Evolutionary conservation across 2,888 invertebrate species (phyloP).

Genomic region (Eurois occulta): DNA sequence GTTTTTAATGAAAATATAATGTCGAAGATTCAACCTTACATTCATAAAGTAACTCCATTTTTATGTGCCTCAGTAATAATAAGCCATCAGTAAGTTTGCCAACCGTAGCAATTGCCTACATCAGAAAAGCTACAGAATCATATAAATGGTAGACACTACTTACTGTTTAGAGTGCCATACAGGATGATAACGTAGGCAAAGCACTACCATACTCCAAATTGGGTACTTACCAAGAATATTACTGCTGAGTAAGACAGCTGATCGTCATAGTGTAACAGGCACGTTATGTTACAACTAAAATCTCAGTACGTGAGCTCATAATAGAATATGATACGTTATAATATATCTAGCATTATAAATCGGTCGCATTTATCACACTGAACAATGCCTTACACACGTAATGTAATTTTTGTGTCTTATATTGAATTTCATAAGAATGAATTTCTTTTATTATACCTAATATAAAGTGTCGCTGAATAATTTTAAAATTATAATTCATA

Average conservation of each 20-base stretch:
- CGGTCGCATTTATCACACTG: conserved; percentile 59
- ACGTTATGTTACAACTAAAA: conserved; percentile 55
- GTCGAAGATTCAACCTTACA: background rate
- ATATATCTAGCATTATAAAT: conserved; percentile 61
- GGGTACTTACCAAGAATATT: conserved; percentile 38
- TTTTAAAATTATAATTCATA: conserved; percentile 36
- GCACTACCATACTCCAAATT: conserved; percentile 25
- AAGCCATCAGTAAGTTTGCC: background rate
- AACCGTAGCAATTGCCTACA: background rate
- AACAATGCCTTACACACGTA: conserved; percentile 52
- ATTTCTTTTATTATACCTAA: conserved; percentile 37
- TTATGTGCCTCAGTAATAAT: background rate
- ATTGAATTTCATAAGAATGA: conserved; percentile 61
- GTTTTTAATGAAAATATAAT: background rate
- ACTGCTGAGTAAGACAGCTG: conserved; percentile 34
- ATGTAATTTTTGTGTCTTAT: conserved; percentile 61
- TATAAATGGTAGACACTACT: conserved; percentile 4
- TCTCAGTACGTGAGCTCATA: conserved; percentile 60
- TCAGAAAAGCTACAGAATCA: background rate
- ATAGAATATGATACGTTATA: conserved; percentile 55
- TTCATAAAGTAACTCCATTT: background rate
- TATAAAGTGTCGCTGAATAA: conserved; percentile 37
- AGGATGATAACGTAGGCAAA: conserved; percentile 14
- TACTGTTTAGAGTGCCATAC: conserved; percentile 20
- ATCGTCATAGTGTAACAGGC: conserved; percentile 42